phyloP scores from a whole-genome alignment of 2,113 vertebrate species.

The Phoxinus phoxinus region DNA sequence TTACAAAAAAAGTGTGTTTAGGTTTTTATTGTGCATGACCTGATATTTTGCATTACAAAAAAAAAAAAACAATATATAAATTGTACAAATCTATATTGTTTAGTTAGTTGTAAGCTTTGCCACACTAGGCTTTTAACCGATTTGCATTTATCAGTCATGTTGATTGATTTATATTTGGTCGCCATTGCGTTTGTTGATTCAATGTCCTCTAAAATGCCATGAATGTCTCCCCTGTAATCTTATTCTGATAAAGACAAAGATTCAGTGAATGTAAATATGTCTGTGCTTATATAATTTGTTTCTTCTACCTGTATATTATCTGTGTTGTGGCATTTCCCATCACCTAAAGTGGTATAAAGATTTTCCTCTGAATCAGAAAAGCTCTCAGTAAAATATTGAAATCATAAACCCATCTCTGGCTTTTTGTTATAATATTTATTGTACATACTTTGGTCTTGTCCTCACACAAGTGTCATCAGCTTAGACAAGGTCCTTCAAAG shows the following conservation, averaged over 20 bases:
- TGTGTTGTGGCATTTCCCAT: slow-evolving; percentile 58
- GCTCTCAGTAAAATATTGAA: slow-evolving; percentile 67
- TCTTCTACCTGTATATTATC: slow-evolving; percentile 51
- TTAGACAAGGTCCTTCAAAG: too few relatives aligned
- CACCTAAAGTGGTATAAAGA: slow-evolving; percentile 52
- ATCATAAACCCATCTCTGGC: slow-evolving; percentile 38
- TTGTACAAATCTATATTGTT: slow-evolving; percentile 56
- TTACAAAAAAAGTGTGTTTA: slow-evolving; percentile 44
- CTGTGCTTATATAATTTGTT: slow-evolving; percentile 53
- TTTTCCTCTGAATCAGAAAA: slow-evolving; percentile 52
- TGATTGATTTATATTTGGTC: slow-evolving; percentile 52
- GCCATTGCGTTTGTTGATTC: slow-evolving; percentile 37
- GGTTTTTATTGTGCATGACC: slow-evolving; percentile 65
- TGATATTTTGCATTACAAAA: slow-evolving; percentile 61
- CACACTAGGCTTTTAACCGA: slow-evolving; percentile 37
- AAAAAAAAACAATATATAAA: slow-evolving; percentile 46
- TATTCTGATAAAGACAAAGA: slow-evolving; percentile 54
- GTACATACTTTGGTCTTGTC: not conserved
- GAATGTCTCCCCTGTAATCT: slow-evolving; percentile 51
- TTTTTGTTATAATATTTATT: not conserved
- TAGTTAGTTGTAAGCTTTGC: slow-evolving; percentile 56
- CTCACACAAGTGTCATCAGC: too few relatives aligned
- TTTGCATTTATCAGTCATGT: slow-evolving; percentile 49
- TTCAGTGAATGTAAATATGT: slow-evolving; percentile 66
- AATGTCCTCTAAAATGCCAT: slow-evolving; percentile 47